A percentile compares a stretch with the other conserved stretches of the same genome.
These are phyloP conservation scores for Cromileptes altivelis DNA, from an alignment of 2,113 vertebrate species.

Conservation along the genomic window DNA sequence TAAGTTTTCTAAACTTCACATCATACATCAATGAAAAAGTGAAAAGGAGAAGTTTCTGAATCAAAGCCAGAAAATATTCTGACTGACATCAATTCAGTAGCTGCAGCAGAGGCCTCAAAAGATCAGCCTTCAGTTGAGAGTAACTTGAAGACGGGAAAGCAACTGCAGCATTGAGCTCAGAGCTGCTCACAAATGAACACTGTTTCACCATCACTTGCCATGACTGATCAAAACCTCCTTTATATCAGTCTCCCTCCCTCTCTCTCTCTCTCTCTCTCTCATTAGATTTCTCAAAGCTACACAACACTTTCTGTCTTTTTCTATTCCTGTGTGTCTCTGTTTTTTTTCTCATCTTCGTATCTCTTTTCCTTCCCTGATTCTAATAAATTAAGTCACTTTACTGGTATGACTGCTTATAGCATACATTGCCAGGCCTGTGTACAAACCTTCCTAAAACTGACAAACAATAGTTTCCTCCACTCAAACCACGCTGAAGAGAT, in stretches of 20 bases:
- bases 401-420: neutral
- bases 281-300: slow-evolving; percentile 19
- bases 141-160: slow-evolving; percentile 11
- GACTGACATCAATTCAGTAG: slow-evolving; percentile 7
- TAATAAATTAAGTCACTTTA: slow-evolving; percentile 11
- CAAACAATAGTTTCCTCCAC: neutral
- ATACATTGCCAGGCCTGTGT: neutral
- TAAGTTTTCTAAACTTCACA: slow-evolving; percentile 26
- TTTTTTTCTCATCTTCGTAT: neutral
- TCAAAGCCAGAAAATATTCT: slow-evolving; percentile 27
- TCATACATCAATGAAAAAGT: neutral
- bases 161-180: slow-evolving; percentile 33
- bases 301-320: neutral
- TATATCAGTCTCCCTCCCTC: neutral
- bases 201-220: slow-evolving; percentile 22
- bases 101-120: slow-evolving; percentile 19
- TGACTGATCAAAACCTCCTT: slow-evolving; percentile 32
- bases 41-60: slow-evolving; percentile 20
- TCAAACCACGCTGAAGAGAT: neutral
- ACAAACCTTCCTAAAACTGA: neutral
- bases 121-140: slow-evolving; percentile 25
- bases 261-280: neutral
- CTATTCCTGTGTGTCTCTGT: neutral
- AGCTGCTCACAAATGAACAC: slow-evolving; percentile 35
- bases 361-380: slow-evolving; percentile 11